Conservation (phyloP, 2,888 invertebrate genomes). For the Tiliacea citrago region DNA sequence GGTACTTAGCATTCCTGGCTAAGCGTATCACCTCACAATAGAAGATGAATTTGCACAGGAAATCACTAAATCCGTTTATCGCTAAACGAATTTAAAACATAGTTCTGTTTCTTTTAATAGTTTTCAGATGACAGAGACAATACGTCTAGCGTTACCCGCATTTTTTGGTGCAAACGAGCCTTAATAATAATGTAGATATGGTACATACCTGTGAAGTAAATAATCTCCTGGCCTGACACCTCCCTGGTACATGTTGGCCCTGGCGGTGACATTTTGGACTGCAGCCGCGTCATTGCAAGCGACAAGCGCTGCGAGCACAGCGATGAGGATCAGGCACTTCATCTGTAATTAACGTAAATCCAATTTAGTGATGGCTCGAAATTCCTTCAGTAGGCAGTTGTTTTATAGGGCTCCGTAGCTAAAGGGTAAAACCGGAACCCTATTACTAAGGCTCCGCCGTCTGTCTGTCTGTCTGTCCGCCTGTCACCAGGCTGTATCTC, state of each 20-base stretch:
- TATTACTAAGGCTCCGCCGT: no score
- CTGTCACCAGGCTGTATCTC: no score
- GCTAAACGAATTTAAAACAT: not conserved
- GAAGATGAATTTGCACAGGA: no score
- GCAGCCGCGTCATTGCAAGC: conserved; percentile 33
- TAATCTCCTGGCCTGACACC: conserved; percentile 17
- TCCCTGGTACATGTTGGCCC: conserved; percentile 41
- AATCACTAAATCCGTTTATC: no score
- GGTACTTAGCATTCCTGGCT: no score
- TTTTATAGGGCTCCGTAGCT: no score
- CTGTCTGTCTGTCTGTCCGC: no score
- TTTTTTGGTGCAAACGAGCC: not conserved
- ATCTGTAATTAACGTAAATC: conserved; percentile 23
- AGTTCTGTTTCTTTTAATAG: not conserved
- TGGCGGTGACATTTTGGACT: not conserved
- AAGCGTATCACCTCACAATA: no score
- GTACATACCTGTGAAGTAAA: conserved; percentile 47
- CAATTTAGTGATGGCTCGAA: not conserved
- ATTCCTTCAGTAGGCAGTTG: not conserved
- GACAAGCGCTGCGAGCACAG: conserved; percentile 23
- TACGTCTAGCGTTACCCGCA: not conserved
- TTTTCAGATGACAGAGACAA: not conserved
- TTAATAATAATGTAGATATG: no score
- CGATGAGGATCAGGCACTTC: conserved; percentile 31
- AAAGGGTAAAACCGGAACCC: no score